phyloP scores from a whole-genome alignment of 2,797 vertebrate genomes.

The Lophius americanus region DNA sequence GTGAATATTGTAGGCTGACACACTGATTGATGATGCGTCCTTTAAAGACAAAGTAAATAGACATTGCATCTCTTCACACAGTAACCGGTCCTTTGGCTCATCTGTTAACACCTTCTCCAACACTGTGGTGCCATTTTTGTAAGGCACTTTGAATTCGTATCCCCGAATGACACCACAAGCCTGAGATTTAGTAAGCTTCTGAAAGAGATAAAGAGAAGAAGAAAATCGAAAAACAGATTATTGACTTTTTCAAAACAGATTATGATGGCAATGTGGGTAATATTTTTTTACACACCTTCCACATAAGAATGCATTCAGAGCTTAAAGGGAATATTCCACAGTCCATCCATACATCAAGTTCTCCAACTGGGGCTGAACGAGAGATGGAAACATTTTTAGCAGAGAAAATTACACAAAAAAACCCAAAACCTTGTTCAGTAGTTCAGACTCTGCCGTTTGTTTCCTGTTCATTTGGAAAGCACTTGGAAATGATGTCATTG shows the following conservation, averaged over 20 bases:
- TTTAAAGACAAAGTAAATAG: slow-evolving; percentile 35
- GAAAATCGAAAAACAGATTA: not conserved
- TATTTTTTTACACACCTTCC: slow-evolving; percentile 73
- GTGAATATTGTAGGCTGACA: slow-evolving; percentile 61
- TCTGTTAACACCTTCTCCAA: slow-evolving; percentile 41
- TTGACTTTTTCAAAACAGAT: not conserved
- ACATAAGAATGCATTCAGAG: slow-evolving; percentile 68
- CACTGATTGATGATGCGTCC: slow-evolving; percentile 41
- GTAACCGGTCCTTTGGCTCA: not conserved
- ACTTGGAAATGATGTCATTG: too few species aligned
- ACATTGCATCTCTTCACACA: slow-evolving; percentile 40
- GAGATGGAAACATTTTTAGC: too few species aligned
- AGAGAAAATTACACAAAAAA: too few species aligned
- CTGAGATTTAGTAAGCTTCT: slow-evolving; percentile 70
- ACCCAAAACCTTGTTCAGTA: too few species aligned
- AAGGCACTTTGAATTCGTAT: slow-evolving; percentile 62
- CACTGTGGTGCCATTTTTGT: slow-evolving; percentile 5
- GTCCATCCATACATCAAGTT: slow-evolving; percentile 78
- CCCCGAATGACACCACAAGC: slow-evolving; percentile 61
- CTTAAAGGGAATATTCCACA: slow-evolving; percentile 52
- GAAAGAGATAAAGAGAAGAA: slow-evolving; percentile 16
- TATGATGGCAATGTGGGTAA: not conserved
- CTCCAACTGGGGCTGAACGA: slow-evolving; percentile 71
- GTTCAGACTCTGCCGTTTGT: too few species aligned
- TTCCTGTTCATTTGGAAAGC: too few species aligned